These are phyloP conservation scores for Cyphomyrmex costatus DNA, from an alignment of 1,140 invertebrate genomes.

Conservation along the genomic window DNA sequence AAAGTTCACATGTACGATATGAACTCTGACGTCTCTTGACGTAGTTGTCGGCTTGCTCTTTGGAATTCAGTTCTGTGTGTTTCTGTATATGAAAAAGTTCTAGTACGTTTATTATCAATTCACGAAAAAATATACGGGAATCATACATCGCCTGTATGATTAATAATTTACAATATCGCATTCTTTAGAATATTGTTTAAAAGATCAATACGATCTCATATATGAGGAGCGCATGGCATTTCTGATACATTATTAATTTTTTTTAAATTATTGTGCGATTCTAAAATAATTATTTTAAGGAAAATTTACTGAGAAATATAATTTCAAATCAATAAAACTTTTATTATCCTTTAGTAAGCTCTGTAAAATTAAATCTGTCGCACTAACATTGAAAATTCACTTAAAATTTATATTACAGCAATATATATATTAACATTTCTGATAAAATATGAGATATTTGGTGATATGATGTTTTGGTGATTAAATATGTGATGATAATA, in stretches of 20 bases:
- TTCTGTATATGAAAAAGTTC: not conserved
- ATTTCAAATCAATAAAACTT: not conserved
- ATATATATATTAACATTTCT: not conserved
- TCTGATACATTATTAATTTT: too few species aligned
- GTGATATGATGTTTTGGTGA: too few species aligned
- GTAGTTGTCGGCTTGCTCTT: constrained; percentile 21
- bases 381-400: not conserved
- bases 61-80: not conserved
- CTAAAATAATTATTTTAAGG: not conserved
- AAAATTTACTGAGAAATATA: not conserved
- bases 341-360: not conserved
- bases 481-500: not conserved
- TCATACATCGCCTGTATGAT: not conserved
- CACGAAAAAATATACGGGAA: not conserved
- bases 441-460: not conserved
- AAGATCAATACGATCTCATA: not conserved
- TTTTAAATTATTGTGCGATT: not conserved
- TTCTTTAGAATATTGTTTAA: not conserved
- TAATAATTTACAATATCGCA: not conserved
- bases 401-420: not conserved
- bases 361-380: not conserved
- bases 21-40: constrained; percentile 53
- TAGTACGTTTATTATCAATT: not conserved
- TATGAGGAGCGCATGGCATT: not conserved
- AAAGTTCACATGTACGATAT: constrained; percentile 25